These are phyloP conservation scores for Cirrhinus mrigala DNA, from an alignment of 2,797 vertebrate species.

Conservation along the genomic window DNA sequence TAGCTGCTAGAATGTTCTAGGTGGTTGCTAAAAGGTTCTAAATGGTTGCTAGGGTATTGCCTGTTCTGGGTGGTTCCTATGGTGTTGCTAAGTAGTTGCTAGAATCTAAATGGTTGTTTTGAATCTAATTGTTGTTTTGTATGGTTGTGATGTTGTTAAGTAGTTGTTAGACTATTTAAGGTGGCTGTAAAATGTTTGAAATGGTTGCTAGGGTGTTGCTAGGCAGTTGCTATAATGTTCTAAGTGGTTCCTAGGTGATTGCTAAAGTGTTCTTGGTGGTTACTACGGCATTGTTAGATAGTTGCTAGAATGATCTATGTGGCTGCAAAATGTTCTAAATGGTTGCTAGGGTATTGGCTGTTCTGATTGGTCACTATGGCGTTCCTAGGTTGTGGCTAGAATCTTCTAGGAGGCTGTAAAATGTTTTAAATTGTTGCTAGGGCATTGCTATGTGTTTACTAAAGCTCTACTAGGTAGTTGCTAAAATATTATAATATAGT, in stretches of 20 bases:
- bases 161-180: neutral
- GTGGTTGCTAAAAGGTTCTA: neutral
- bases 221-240: neutral
- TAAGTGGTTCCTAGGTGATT: neutral
- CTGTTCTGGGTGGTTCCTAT: neutral
- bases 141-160: no score
- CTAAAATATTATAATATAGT: neutral
- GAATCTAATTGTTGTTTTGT: no score
- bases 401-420: no score
- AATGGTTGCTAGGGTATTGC: no score
- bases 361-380: neutral
- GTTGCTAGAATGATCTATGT: neutral
- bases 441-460: neutral
- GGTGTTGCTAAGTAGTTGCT: no score
- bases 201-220: neutral
- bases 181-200: neutral
- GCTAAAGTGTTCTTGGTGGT: neutral
- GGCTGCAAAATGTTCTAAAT: no score
- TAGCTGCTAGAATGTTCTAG: neutral
- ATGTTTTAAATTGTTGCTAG: neutral
- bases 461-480: no score
- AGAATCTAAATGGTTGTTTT: no score
- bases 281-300: neutral
- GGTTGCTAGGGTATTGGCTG: neutral
- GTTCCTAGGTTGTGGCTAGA: neutral